Evolutionary conservation across 2,113 vertebrate genomes (phyloP).

Genomic region (Embiotoca jacksoni): DNA sequence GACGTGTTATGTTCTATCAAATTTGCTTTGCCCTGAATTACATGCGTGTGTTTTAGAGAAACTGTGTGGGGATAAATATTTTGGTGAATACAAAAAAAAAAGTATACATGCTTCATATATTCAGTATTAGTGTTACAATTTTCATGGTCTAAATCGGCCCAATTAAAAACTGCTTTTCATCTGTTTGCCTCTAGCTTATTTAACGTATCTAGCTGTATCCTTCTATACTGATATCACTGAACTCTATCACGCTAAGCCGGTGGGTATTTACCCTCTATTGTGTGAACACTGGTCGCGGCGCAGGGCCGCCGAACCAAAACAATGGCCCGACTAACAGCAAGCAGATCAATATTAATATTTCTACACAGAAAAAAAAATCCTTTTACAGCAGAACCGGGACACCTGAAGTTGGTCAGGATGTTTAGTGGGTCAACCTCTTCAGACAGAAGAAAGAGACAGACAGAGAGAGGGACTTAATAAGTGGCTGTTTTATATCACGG

Average conservation of each 20-base stretch:
- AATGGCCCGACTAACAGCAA: conserved; percentile 3
- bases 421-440: conserved; percentile 41
- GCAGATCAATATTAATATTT: conserved; percentile 22
- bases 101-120: too few relatives aligned
- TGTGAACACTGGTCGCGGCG: background rate
- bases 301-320: conserved; percentile 18
- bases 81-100: too few relatives aligned
- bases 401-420: conserved; percentile 37
- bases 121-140: too few relatives aligned
- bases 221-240: background rate
- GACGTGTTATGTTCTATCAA: too few relatives aligned
- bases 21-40: too few relatives aligned
- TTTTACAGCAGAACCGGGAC: conserved; percentile 36
- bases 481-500: conserved; percentile 15
- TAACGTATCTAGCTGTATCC: too few relatives aligned
- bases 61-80: too few relatives aligned
- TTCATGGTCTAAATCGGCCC: too few relatives aligned
- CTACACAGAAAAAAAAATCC: conserved; percentile 21
- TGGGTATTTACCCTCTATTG: background rate
- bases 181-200: too few relatives aligned
- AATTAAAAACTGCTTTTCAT: background rate
- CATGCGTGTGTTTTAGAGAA: too few relatives aligned
- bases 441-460: conserved; percentile 7
- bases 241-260: background rate
- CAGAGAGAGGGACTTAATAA: conserved; percentile 17